Evolutionary conservation across 2,797 vertebrate genomes (phyloP), one percentile per base, ranked within the genome.

Genomic region (Enteromius radiatus): DNA sequence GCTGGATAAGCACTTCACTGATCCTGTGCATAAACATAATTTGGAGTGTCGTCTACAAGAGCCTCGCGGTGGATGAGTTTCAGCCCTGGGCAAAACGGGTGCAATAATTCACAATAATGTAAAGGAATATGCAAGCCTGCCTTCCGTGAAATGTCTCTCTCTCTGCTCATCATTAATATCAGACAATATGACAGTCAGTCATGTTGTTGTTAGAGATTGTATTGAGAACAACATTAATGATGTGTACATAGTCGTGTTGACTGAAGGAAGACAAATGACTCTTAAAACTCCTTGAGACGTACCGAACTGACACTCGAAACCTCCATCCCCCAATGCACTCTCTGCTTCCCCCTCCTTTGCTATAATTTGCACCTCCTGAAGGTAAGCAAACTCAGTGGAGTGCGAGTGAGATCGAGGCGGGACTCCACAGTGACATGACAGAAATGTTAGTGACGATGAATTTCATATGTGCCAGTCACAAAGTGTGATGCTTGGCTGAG

Each of bases 391-490:
- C 91, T 96, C 97, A 98, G 92, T 97, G 96, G 94, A 97, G 96
- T 98, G 97, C 96, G 94, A 96, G 97, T 94, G 97, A 97, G 95
- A 96, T 95, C 95, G 89, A 91, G 93, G 95, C 94, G 89, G 95
- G 95, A 97, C 96, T 98, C 97, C 96, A 96, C 96, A 96, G 96
- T 95, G 95, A 97, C 97, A 97, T 98, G 97, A 99, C 96, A 97
- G 96, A 93, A 96, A 98, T 97, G 96, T 96, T 98, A 97, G 97
- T 96, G 97, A 98, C 97, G 97, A 97, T 97, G 96, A 98, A 97
- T 98, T 97, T 97, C 95, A 97, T 97, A 97, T 97, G 96, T 98
- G 93, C 94, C 93, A 98, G 97, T 96, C 97, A 99, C 94, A 84
- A 93, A 94, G 95, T 87, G 95, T 93, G 96, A 97, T 95, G 96